Evolutionary conservation across 2,888 invertebrate genomes (phyloP).

Genomic region (Thyatira batis): DNA sequence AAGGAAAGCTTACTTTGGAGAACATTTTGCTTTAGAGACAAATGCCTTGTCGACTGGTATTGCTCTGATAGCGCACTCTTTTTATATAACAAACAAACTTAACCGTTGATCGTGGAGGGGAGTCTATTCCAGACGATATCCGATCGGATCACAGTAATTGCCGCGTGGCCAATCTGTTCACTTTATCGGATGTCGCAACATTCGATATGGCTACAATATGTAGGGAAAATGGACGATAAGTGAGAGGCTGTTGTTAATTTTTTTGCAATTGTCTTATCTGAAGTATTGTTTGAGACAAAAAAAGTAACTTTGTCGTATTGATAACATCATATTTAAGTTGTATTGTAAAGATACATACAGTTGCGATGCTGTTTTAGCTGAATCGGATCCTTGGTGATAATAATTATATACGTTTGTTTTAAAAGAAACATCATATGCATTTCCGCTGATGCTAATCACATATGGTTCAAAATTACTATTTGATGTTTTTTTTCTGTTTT

Average conservation of each 20-base stretch:
- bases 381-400: no score
- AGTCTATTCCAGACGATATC: constrained; percentile 73
- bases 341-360: not conserved
- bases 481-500: no score
- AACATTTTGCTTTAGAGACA: constrained; percentile 77
- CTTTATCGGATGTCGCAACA: constrained; percentile 72
- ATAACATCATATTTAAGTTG: not conserved
- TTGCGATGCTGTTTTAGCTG: no score
- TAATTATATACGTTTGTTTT: no score
- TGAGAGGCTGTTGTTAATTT: constrained; percentile 60
- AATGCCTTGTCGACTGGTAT: constrained; percentile 72
- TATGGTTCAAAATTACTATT: no score
- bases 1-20: constrained; percentile 72
- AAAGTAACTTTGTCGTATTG: not conserved
- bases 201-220: constrained; percentile 63
- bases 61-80: constrained; percentile 69
- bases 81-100: constrained; percentile 81
- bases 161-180: constrained; percentile 74
- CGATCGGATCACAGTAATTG: constrained; percentile 78
- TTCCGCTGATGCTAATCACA: no score
- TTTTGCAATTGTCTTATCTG: constrained; percentile 19
- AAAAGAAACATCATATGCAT: no score
- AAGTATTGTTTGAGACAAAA: constrained; percentile 3
- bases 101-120: constrained; percentile 62
- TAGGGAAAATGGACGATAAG: constrained; percentile 64